Conservation (phyloP, 1,140 invertebrate genomes). For the Lepidotrigona ventralis region DNA sequence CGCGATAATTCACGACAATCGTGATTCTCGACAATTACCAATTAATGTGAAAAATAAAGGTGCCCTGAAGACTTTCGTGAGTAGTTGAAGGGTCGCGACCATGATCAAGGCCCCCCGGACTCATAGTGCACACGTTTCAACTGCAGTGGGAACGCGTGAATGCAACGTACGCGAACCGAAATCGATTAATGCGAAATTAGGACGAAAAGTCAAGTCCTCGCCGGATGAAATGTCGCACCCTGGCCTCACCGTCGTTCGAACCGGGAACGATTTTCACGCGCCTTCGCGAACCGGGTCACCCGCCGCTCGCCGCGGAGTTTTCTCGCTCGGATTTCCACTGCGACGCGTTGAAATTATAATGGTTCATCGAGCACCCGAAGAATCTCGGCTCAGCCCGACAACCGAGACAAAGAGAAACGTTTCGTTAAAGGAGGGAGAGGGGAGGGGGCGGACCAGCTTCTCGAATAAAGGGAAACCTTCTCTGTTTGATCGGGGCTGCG, state of each 20-base stretch:
- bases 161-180: constrained; percentile 34
- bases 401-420: not conserved
- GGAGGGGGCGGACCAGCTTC: not conserved
- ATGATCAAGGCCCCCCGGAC: too few species aligned
- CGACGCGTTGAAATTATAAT: constrained; percentile 13
- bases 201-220: constrained; percentile 58
- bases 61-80: too few species aligned
- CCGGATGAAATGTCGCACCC: constrained; percentile 41
- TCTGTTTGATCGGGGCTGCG: not conserved
- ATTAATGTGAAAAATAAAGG: too few species aligned
- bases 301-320: not conserved
- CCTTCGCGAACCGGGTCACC: constrained; percentile 16
- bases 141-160: constrained; percentile 31
- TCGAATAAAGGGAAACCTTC: not conserved
- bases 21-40: too few species aligned
- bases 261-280: constrained; percentile 32
- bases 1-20: too few species aligned
- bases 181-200: constrained; percentile 62
- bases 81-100: too few species aligned
- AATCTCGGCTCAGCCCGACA: not conserved
- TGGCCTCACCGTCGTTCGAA: constrained; percentile 9
- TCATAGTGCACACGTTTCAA: not conserved
- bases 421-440: not conserved
- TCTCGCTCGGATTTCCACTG: not conserved
- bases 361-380: constrained; percentile 11